phyloP scores from a whole-genome alignment of 2,797 vertebrate genomes.

The Sus cebifrons region DNA sequence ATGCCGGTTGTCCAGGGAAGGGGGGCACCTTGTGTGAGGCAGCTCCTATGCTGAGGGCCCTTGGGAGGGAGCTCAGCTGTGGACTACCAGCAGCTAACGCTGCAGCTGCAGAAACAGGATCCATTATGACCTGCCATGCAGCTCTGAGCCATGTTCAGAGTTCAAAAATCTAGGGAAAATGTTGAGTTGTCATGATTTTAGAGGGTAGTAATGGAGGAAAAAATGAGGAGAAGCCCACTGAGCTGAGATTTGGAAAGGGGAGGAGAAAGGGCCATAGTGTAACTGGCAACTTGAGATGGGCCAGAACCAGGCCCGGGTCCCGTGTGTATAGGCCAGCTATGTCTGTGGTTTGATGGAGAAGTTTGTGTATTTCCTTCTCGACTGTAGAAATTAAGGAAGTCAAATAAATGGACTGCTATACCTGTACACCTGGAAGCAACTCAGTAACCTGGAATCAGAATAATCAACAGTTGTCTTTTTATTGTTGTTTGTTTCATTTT shows the following conservation, averaged over 20 bases:
- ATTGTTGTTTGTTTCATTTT: too few species aligned
- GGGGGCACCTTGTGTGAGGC: neutral
- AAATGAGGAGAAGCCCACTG: neutral
- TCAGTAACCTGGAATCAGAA: neutral
- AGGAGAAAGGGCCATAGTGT: neutral
- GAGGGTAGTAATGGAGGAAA: neutral
- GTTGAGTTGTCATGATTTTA: neutral
- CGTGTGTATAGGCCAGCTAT: neutral
- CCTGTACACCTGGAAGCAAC: neutral
- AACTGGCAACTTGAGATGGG: neutral
- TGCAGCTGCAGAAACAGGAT: neutral
- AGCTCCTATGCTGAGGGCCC: neutral
- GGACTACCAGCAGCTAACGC: neutral
- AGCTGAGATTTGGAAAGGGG: neutral
- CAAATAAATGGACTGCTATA: neutral
- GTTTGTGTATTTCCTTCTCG: neutral
- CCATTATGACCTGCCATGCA: neutral
- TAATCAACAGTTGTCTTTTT: too few species aligned
- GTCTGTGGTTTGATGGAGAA: neutral
- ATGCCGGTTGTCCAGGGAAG: neutral
- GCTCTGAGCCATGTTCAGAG: neutral
- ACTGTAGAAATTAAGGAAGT: neutral
- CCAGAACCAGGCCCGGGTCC: neutral
- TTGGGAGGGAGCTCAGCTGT: neutral
- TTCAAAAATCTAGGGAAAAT: neutral